Base-by-base conservation (phyloP, 64 coral and sea anemone genomes). In the Catalaphyllia jardinei region DNA sequence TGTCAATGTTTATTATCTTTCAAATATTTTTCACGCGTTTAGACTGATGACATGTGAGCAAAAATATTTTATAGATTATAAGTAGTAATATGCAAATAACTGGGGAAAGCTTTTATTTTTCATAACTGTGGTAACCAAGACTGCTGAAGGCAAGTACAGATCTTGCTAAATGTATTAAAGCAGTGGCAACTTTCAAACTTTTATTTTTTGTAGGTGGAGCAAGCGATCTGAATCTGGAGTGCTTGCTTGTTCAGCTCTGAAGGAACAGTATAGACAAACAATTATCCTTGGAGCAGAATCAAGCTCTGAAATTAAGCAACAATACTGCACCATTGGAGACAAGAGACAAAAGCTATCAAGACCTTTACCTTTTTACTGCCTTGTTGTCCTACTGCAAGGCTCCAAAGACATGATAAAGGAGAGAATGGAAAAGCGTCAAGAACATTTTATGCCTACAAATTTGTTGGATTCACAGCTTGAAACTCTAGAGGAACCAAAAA, bases 201-300 rank as follows among this genome's bases (percentile, higher is more conserved):
- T 31, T 71, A 31, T 31, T 10, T 55, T 1, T 50, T 88, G 31
- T 91, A 98, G 96, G 63, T 98, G 96, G 96, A 76, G 79, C 12
- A 84, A 86, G 13, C 83, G 89, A 20, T 92, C 89, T 19, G 90
- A 90, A 87, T 95, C 90, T 62, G 96, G 89, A 10, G 82, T 98
- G 25, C 64, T 98, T 39, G 96, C 96, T 15, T 98, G 96, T 65
- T 98, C 96, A 15, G 96, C 96, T 22, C 80, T 98, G 11, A 98
- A 98, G 52, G 78, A 86, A 79, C 94, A 83, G 6, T 98, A 98
- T 60, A 86, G 96, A 76, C 79, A 95, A 72, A 95, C 92, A 27
- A 94, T 98, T 69, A 60, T 98, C 20, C 87, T 93, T 67, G 96
- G 94, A 87, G 84, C 54, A 71, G 86, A 82, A 76, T 84, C 62